A percentile compares a stretch with the other conserved stretches of the same genome.
Evolutionary conservation across 2,113 vertebrate species (phyloP).

Genomic region (Salvator merianae): DNA sequence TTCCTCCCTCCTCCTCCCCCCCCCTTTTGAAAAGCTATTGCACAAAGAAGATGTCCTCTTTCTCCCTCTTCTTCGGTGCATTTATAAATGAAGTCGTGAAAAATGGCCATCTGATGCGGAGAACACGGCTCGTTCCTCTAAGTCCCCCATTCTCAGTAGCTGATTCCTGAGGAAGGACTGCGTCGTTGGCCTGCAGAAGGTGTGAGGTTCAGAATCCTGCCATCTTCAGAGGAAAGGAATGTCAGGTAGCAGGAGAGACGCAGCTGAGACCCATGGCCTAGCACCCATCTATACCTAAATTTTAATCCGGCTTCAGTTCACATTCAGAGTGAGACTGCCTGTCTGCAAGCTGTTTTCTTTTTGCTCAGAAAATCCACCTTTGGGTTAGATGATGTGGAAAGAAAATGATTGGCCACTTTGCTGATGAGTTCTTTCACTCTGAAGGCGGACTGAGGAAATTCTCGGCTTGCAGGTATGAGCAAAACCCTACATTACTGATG

Average conservation of each 20-base stretch:
- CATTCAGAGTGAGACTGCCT: too few relatives aligned
- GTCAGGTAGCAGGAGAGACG: background rate
- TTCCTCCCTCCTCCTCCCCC: background rate
- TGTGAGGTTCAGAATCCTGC: background rate
- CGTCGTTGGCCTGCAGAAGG: background rate
- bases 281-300: too few relatives aligned
- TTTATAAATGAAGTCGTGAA: constrained; percentile 46
- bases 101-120: background rate
- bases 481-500: too few relatives aligned
- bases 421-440: too few relatives aligned
- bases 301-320: too few relatives aligned
- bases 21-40: constrained; percentile 20
- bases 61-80: constrained; percentile 9
- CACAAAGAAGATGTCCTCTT: constrained; percentile 61
- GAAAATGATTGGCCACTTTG: too few relatives aligned
- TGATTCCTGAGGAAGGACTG: background rate
- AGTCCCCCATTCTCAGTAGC: background rate
- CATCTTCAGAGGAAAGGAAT: background rate
- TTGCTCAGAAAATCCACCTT: too few relatives aligned
- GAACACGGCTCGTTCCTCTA: constrained; percentile 13
- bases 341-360: too few relatives aligned
- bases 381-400: too few relatives aligned
- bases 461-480: too few relatives aligned
- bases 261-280: too few relatives aligned
- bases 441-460: too few relatives aligned